These are phyloP conservation scores for Staurois parvus DNA, from an alignment of 2,797 vertebrate genomes.

Conservation along the genomic window DNA sequence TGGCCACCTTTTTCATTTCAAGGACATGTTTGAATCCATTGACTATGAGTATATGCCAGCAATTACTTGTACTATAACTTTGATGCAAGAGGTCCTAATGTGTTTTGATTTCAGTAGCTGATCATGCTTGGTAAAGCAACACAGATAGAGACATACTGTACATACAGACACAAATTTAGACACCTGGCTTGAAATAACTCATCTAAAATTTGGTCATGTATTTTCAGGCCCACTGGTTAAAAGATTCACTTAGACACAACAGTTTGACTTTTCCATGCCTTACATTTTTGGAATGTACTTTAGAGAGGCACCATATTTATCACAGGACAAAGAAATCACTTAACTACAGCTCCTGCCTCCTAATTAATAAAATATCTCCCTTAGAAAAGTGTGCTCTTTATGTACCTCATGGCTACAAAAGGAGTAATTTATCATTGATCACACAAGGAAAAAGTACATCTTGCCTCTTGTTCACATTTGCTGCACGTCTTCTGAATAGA, in stretches of 20 bases:
- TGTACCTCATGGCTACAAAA: slow-evolving; percentile 25
- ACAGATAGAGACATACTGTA: no score
- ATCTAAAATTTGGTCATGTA: no score
- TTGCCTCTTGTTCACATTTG: slow-evolving; percentile 35
- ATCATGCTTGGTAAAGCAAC: no score
- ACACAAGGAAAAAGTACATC: slow-evolving; percentile 32
- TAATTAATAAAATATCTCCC: slow-evolving; percentile 39
- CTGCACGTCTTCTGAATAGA: slow-evolving; percentile 39
- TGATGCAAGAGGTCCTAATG: no score
- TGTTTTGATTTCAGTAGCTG: no score
- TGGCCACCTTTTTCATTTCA: no score
- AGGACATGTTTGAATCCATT: no score
- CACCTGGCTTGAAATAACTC: no score
- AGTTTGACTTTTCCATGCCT: not conserved
- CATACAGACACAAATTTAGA: no score
- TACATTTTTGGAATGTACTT: not conserved
- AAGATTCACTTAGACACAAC: not conserved
- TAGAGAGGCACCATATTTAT: not conserved
- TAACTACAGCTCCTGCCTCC: slow-evolving; percentile 12
- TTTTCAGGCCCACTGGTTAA: not conserved
- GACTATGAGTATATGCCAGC: no score
- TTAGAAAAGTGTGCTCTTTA: slow-evolving; percentile 33
- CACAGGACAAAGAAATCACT: not conserved
- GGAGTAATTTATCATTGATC: slow-evolving; percentile 53
- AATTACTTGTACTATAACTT: no score